phyloP scores from a whole-genome alignment of 2,888 invertebrate species.

The Nomada ferruginata region DNA sequence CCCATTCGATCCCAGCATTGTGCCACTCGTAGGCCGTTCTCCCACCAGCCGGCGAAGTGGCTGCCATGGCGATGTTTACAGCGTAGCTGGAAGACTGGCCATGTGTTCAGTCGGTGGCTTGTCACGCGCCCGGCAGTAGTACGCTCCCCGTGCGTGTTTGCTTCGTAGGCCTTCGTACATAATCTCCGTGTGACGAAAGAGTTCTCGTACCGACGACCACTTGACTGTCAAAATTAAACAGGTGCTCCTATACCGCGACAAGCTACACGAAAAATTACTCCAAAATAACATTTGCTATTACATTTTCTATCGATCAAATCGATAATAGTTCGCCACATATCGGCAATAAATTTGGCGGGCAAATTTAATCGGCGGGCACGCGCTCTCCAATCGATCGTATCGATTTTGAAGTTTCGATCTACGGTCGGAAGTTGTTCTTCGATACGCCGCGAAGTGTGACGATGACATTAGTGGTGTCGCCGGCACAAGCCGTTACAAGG shows the following conservation, averaged over 20 bases:
- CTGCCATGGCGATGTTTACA: constrained; percentile 79
- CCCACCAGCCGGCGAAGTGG: constrained; percentile 51
- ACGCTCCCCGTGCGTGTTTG: neutral
- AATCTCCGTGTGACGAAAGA: constrained; percentile 4
- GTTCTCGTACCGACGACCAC: constrained; percentile 20
- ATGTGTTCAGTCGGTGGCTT: constrained; percentile 81
- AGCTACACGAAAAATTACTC: neutral
- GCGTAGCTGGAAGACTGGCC: constrained; percentile 77
- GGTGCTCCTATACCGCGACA: too few species aligned
- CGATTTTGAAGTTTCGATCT: neutral
- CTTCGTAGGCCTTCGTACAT: neutral
- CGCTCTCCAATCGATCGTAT: neutral
- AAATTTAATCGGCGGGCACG: too few species aligned
- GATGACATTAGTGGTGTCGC: constrained; percentile 28
- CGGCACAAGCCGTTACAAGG: neutral
- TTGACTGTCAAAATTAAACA: constrained; percentile 19
- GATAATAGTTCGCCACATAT: neutral
- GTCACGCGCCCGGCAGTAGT: constrained; percentile 63
- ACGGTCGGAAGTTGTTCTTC: neutral
- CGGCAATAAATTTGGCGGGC: neutral
- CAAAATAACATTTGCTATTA: too few species aligned
- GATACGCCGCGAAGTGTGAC: neutral
- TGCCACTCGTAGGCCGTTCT: constrained; percentile 39
- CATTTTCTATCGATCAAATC: neutral
- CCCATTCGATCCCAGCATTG: constrained; percentile 10